phyloP scores from a whole-genome alignment of 2,888 invertebrate species.

The Alsophila aescularia region DNA sequence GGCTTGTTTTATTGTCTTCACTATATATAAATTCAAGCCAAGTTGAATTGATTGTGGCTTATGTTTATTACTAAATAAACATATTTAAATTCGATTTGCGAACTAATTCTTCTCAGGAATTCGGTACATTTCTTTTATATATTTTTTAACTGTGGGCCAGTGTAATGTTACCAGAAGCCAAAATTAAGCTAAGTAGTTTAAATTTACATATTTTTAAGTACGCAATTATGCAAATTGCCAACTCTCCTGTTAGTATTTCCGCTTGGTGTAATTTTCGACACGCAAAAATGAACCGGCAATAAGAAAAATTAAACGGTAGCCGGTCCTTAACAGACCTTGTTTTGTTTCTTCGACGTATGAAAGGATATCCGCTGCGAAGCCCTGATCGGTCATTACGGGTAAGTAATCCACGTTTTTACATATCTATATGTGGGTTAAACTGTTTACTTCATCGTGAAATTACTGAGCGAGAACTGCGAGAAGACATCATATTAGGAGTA shows the following conservation, averaged over 20 bases:
- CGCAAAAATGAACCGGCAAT: conserved; percentile 63
- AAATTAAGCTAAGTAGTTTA: conserved; percentile 38
- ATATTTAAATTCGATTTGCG: no score
- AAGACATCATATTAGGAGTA: no score
- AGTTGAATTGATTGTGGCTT: no score
- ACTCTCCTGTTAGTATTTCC: conserved; percentile 49
- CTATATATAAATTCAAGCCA: no score
- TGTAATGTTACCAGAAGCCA: conserved; percentile 29
- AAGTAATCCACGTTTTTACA: conserved; percentile 61
- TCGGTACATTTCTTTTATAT: no score
- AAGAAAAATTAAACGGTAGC: conserved; percentile 68
- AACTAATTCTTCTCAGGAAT: no score
- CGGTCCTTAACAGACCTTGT: conserved; percentile 45
- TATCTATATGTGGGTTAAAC: conserved; percentile 31
- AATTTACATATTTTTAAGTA: conserved; percentile 53
- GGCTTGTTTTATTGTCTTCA: not conserved
- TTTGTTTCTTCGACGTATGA: conserved; percentile 70
- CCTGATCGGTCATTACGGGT: conserved; percentile 70
- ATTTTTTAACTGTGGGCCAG: no score
- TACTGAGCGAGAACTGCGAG: conserved; percentile 29
- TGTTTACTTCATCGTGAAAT: conserved; percentile 41
- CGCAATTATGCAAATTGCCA: conserved; percentile 55
- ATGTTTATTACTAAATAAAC: no score
- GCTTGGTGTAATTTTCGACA: conserved; percentile 71
- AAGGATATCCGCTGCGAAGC: conserved; percentile 76